Percentiles rank a stretch among this genome's conserved stretches.
phyloP scores from a whole-genome alignment of 2,888 invertebrate genomes.

The Sinopyrophorus schimmeli region DNA sequence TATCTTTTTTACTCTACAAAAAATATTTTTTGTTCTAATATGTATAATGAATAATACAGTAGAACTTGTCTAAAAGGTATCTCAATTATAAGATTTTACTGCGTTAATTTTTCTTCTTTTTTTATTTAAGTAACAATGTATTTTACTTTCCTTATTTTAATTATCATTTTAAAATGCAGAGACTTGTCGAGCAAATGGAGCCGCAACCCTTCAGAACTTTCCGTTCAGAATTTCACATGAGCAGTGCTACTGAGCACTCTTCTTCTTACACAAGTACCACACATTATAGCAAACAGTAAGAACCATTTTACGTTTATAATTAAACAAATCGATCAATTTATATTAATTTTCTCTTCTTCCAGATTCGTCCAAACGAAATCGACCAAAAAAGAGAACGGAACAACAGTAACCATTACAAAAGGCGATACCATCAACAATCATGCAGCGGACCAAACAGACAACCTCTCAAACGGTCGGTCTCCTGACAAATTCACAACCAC shows the following conservation, averaged over 20 bases:
- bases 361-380: slow-evolving; percentile 40
- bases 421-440: slow-evolving; percentile 38
- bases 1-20: no score
- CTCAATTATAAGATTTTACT: no score
- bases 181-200: slow-evolving; percentile 69
- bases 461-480: slow-evolving; percentile 50
- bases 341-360: slow-evolving; percentile 7
- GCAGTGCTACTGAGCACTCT: slow-evolving; percentile 65
- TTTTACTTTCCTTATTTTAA: no score
- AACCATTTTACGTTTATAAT: neutral
- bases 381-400: slow-evolving; percentile 48
- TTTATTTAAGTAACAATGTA: no score
- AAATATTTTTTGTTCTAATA: no score
- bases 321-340: neutral
- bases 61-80: no score
- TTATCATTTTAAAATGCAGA: no score
- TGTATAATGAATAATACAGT: no score
- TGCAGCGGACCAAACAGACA: slow-evolving; percentile 45
- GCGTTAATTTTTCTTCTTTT: no score
- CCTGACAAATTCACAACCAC: slow-evolving; percentile 59
- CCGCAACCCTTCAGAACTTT: slow-evolving; percentile 75
- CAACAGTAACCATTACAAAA: slow-evolving; percentile 46
- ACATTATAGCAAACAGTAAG: slow-evolving; percentile 68
- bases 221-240: slow-evolving; percentile 80
- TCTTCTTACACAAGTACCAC: slow-evolving; percentile 65